Conservation (phyloP, 2,797 vertebrate species). For the Hemitrygon akajei region DNA sequence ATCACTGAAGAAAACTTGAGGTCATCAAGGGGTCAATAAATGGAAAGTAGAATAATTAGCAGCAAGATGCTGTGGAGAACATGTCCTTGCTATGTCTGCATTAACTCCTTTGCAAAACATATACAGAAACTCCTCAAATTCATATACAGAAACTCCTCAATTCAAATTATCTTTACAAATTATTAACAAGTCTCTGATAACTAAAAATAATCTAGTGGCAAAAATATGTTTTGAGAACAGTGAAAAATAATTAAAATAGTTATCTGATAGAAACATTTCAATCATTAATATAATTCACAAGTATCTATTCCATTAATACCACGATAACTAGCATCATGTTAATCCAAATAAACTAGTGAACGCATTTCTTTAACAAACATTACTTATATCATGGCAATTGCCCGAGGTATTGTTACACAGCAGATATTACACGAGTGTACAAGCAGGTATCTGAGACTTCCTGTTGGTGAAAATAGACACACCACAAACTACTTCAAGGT, state of each 20-base stretch:
- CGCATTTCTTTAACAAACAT: not conserved
- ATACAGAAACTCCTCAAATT: too few species aligned
- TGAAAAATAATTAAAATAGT: not conserved
- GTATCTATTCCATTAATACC: not conserved
- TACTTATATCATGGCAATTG: not conserved
- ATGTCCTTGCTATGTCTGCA: not conserved
- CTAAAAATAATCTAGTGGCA: not conserved
- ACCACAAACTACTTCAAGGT: constrained; percentile 9
- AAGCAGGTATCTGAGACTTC: constrained; percentile 5
- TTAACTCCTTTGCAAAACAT: not conserved
- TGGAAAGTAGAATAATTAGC: not conserved
- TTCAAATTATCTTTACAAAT: not conserved
- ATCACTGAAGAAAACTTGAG: not conserved
- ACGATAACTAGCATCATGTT: not conserved
- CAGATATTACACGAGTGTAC: not conserved
- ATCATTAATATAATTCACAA: not conserved
- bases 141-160: not conserved
- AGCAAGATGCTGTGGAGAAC: not conserved
- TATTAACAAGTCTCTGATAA: not conserved
- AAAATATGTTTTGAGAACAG: not conserved
- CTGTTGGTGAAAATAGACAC: not conserved
- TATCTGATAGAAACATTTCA: not conserved
- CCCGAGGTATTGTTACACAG: not conserved
- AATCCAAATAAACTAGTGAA: not conserved
- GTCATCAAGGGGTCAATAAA: not conserved